Conservation (phyloP, 2,888 invertebrate species). For the Eledona agricola region DNA sequence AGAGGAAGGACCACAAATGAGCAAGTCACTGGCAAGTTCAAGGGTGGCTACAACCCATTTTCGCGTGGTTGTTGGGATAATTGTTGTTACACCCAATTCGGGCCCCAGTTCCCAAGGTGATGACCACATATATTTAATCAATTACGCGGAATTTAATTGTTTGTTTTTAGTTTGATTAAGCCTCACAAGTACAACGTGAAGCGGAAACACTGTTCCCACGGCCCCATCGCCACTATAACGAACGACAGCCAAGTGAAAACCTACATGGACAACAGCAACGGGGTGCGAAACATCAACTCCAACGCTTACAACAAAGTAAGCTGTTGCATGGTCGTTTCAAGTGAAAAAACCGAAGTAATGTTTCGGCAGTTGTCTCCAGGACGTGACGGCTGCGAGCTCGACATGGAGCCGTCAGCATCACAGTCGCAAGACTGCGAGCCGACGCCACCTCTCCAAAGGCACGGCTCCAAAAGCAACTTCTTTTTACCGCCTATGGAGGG, state of each 20-base stretch:
- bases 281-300: conserved; percentile 78
- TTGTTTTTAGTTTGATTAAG: conserved; percentile 68
- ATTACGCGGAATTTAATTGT: conserved; percentile 1
- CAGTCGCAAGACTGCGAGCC: conserved; percentile 94
- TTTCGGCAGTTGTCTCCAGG: conserved; percentile 78
- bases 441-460: conserved; percentile 84
- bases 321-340: too few species aligned
- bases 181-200: conserved; percentile 74
- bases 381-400: conserved; percentile 82
- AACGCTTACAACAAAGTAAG: conserved; percentile 94
- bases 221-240: conserved; percentile 63
- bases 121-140: conserved; percentile 7
- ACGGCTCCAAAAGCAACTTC: conserved; percentile 87
- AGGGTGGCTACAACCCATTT: conserved; percentile 98
- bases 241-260: conserved; percentile 93
- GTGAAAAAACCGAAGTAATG: too few species aligned
- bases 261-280: conserved; percentile 93
- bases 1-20: conserved; percentile 98
- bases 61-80: conserved; percentile 95
- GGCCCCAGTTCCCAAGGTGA: conserved; percentile 97
- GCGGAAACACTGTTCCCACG: conserved; percentile 66
- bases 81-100: conserved; percentile 94
- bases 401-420: conserved; percentile 88
- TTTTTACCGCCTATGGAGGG: conserved; percentile 76
- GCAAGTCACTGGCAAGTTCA: conserved; percentile 99